A percentile compares a stretch with the other conserved stretches of the same genome.
phyloP scores from a whole-genome alignment of 2,113 vertebrate genomes.

The Peromyscus leucopus region DNA sequence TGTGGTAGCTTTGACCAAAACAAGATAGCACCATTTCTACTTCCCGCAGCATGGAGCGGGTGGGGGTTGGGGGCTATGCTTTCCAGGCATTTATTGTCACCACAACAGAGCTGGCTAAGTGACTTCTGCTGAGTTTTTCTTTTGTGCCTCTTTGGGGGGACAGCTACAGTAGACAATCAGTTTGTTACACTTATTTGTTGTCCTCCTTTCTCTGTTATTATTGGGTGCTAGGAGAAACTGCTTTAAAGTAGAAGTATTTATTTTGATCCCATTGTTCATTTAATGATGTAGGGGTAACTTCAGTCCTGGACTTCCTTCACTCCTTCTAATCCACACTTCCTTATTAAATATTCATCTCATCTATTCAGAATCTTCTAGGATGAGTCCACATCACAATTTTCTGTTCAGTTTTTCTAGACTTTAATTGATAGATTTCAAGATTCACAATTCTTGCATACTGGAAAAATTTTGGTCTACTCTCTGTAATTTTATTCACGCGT shows the following conservation, averaged over 20 bases:
- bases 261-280: slow-evolving; percentile 21
- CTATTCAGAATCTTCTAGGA: background rate
- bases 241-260: slow-evolving; percentile 15
- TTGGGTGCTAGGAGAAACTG: background rate
- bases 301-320: background rate
- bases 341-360: slow-evolving; percentile 22
- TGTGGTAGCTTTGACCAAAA: slow-evolving; percentile 51
- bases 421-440: slow-evolving; percentile 50
- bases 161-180: background rate
- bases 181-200: background rate
- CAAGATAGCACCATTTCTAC: slow-evolving; percentile 33
- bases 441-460: slow-evolving; percentile 28
- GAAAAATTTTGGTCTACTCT: slow-evolving; percentile 19
- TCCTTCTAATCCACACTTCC: background rate
- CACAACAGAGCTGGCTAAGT: background rate
- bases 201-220: background rate
- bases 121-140: slow-evolving; percentile 33
- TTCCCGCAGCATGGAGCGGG: background rate
- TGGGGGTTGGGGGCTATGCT: background rate
- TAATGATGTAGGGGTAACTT: background rate
- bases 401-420: background rate
- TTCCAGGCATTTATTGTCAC: slow-evolving; percentile 15
- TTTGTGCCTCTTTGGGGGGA: background rate
- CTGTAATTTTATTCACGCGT: slow-evolving; percentile 24
- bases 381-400: background rate